Conservation (phyloP, 2,888 invertebrate genomes). For the Drosophila algonquin region DNA sequence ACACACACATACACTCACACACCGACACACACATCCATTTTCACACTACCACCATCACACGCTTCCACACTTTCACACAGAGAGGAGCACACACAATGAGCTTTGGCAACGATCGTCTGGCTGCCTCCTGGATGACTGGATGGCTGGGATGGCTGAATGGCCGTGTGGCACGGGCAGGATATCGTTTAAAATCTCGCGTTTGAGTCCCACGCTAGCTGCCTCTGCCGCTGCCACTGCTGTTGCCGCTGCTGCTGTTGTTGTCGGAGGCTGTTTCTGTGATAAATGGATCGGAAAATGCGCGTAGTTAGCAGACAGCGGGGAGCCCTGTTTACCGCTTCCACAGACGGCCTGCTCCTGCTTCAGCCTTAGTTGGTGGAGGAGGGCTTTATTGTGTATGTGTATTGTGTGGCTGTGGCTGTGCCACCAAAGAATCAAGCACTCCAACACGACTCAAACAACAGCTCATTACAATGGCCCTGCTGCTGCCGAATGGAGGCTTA, state of each 20-base stretch:
- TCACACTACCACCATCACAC: not conserved
- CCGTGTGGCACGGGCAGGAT: conserved; percentile 34
- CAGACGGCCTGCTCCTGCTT: conserved; percentile 7
- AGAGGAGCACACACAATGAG: conserved; percentile 34
- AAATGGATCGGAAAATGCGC: conserved; percentile 77
- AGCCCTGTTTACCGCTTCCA: conserved; percentile 59
- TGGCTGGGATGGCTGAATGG: not conserved
- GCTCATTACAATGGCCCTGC: conserved; percentile 26
- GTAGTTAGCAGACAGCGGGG: conserved; percentile 60
- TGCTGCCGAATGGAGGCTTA: not conserved
- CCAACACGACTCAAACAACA: not conserved
- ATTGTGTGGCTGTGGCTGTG: conserved; percentile 8
- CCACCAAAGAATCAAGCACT: conserved; percentile 7
- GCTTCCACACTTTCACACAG: conserved; percentile 39
- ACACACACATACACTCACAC: conserved; percentile 44
- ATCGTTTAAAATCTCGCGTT: conserved; percentile 57
- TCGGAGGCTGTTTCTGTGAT: conserved; percentile 61
- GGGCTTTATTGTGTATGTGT: conserved; percentile 32
- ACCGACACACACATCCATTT: conserved; percentile 18
- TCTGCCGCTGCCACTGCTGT: no score
- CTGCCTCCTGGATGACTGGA: not conserved
- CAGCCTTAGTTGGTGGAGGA: not conserved
- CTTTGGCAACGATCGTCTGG: conserved; percentile 41
- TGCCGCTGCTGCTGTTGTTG: not conserved
- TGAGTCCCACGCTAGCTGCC: not conserved